These are phyloP conservation scores for Eidolon dupreanum DNA, from an alignment of 2,797 vertebrate species.

Conservation along the genomic window DNA sequence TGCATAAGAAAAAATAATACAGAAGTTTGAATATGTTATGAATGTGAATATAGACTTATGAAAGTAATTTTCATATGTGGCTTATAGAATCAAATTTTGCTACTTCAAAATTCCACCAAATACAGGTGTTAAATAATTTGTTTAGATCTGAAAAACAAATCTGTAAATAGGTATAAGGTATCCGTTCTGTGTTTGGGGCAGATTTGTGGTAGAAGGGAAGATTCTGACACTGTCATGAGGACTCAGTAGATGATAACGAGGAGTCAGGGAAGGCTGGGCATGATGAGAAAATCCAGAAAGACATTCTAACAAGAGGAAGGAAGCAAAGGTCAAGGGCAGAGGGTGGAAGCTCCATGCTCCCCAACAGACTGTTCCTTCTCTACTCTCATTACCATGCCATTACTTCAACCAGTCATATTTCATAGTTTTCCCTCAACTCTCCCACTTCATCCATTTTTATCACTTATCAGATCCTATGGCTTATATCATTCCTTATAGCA, in stretches of 20 bases:
- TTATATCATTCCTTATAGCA: neutral
- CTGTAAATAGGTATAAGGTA: neutral
- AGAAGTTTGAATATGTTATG: neutral
- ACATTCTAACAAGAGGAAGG: neutral
- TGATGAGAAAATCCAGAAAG: neutral
- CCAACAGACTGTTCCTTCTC: neutral
- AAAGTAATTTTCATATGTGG: conserved; percentile 6
- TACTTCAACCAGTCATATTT: neutral
- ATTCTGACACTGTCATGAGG: neutral
- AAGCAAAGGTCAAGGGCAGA: neutral
- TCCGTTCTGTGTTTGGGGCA: neutral
- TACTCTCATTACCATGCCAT: neutral
- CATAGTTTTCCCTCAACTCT: neutral
- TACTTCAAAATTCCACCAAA: conserved; percentile 11
- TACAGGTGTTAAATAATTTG: neutral
- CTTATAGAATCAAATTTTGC: neutral
- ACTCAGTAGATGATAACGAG: neutral
- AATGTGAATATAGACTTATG: neutral
- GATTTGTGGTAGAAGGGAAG: neutral
- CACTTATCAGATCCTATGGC: neutral
- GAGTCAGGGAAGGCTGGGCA: neutral
- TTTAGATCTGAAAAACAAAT: neutral
- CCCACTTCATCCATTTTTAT: neutral
- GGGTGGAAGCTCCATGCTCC: neutral
- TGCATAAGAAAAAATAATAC: neutral